Evolutionary conservation across 30 jellyfish, hydroid and myxozoan genomes (phyloP), one percentile per base, ranked within the genome.

Genomic region (Chironex yamaguchii): DNA sequence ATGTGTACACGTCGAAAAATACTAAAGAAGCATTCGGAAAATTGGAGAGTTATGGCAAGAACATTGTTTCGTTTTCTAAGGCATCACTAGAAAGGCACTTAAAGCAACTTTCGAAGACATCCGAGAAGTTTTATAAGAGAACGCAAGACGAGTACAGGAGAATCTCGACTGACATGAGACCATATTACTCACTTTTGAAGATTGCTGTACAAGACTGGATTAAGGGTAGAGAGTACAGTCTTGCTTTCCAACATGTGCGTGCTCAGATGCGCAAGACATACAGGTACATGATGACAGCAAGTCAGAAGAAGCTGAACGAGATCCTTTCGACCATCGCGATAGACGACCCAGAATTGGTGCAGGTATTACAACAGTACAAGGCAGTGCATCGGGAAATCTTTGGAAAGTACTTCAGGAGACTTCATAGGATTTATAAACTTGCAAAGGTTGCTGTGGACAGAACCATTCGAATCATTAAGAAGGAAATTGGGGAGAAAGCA

Each of bases 1-100:
- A 76, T 2, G 32, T 85, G 4, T 23, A 67, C 2, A 52, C 63
- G 62, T 33, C 95, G 14, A 68, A 62, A 1, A 85, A 89, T 62
- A n/a, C 74, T 52, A 52, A 83, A 70, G 95, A 58, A 36, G 95
- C 95, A 35, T 85, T 71, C 79, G 84, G 74, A 36, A 53, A 52
- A 50, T 27, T 33, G 34, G 32, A 32, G 36, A 21, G 24, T 0
- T 34, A 82, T 58, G 36, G n/a, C n/a, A n/a, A n/a, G n/a, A n/a
- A n/a, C n/a, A n/a, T n/a, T n/a, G n/a, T n/a, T n/a, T n/a, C n/a
- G n/a, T n/a, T n/a, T n/a, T n/a, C n/a, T n/a, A n/a, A n/a, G n/a
- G n/a, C n/a, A n/a, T n/a, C n/a, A n/a, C n/a, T n/a, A n/a, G n/a
- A n/a, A n/a, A n/a, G n/a, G n/a, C n/a, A n/a, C n/a, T n/a, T n/a